A percentile compares a stretch with the other conserved stretches of the same genome.
phyloP scores from a whole-genome alignment of 2,888 invertebrate genomes.

The Tenthredo mesomela region DNA sequence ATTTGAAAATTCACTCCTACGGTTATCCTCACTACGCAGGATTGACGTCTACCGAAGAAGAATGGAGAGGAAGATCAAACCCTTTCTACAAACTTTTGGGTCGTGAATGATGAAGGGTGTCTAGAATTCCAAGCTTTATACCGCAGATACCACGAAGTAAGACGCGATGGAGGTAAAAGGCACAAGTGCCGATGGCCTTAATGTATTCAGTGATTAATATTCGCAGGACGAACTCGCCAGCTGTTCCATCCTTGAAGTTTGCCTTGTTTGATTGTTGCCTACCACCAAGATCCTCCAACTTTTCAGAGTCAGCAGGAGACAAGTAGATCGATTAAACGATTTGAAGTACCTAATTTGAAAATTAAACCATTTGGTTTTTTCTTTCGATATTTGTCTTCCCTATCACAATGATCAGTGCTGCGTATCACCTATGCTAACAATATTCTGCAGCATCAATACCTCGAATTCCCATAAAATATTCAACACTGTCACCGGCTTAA shows the following conservation, averaged over 20 bases:
- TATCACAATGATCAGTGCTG: neutral
- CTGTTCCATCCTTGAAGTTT: slow-evolving; percentile 9
- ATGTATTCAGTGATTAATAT: slow-evolving; percentile 39
- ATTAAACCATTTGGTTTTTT: neutral
- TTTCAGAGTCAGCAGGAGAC: neutral
- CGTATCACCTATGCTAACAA: neutral
- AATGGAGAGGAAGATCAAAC: slow-evolving; percentile 26
- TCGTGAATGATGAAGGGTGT: slow-evolving; percentile 23
- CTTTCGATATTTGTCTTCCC: neutral
- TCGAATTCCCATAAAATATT: slow-evolving; percentile 28
- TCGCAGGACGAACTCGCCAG: slow-evolving; percentile 29
- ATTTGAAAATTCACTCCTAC: slow-evolving; percentile 27
- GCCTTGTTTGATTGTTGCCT: neutral
- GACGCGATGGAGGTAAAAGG: neutral
- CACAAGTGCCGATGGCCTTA: slow-evolving; percentile 14
- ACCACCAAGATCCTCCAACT: neutral
- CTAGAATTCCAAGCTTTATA: slow-evolving; percentile 3
- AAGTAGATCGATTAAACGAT: neutral
- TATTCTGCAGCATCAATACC: neutral
- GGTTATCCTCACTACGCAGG: neutral
- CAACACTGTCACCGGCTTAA: neutral
- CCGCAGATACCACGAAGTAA: neutral
- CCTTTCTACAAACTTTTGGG: slow-evolving; percentile 12
- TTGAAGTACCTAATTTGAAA: neutral
- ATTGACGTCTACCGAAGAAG: slow-evolving; percentile 34